Evolutionary conservation across 2,888 invertebrate genomes (phyloP).

Genomic region (Rhopalosiphum nymphaeae): DNA sequence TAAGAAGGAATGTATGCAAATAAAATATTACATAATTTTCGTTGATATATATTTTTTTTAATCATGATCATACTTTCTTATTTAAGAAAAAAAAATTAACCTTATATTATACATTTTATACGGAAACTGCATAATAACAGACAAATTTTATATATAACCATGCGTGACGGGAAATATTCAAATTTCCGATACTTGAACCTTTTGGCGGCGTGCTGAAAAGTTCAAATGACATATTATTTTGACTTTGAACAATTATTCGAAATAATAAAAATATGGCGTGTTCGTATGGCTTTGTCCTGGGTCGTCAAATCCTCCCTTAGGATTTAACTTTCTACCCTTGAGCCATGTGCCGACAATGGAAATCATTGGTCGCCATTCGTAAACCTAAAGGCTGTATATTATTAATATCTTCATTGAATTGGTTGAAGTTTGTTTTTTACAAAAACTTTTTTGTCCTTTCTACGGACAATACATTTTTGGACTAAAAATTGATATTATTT

Average conservation of each 20-base stretch:
- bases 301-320: background rate
- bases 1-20: background rate
- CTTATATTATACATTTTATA: background rate
- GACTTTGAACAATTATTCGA: background rate
- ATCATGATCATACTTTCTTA: background rate
- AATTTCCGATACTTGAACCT: background rate
- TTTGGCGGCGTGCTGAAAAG: background rate
- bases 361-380: background rate
- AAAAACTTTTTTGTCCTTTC: background rate
- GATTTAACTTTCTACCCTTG: background rate
- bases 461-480: background rate
- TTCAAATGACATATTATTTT: slow-evolving; percentile 11
- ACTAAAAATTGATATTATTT: background rate
- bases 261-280: background rate
- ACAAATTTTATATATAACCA: background rate
- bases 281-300: background rate
- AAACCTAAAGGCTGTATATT: background rate
- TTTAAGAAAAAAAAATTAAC: background rate
- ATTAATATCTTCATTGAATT: background rate
- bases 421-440: background rate
- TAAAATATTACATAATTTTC: background rate
- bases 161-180: background rate
- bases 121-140: background rate
- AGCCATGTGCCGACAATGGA: background rate
- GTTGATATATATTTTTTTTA: background rate